phyloP scores from a whole-genome alignment of 1,140 invertebrate genomes.

The Hyles vespertilio region DNA sequence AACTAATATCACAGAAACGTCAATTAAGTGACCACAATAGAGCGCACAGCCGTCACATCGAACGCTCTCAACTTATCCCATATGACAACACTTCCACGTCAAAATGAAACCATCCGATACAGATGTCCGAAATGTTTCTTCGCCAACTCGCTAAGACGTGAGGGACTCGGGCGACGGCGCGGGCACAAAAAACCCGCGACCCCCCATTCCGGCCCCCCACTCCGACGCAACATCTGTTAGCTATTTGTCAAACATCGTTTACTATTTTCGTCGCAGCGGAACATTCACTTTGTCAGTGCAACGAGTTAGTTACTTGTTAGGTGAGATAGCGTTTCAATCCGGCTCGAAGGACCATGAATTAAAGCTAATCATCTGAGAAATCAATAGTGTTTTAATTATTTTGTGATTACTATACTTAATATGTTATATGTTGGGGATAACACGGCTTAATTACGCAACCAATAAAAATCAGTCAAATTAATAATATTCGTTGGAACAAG shows the following conservation, averaged over 20 bases:
- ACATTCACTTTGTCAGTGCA: slow-evolving; percentile 39
- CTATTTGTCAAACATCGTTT: slow-evolving; percentile 71
- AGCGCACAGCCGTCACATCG: neutral
- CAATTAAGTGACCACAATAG: too few relatives aligned
- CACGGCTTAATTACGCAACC: too few relatives aligned
- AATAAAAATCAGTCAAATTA: too few relatives aligned
- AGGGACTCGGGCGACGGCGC: neutral
- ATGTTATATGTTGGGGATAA: too few relatives aligned
- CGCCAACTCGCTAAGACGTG: neutral
- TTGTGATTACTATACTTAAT: too few relatives aligned
- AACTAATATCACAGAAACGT: too few relatives aligned
- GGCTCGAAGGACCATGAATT: too few relatives aligned
- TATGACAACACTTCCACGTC: too few relatives aligned
- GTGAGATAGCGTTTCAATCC: slow-evolving; percentile 4
- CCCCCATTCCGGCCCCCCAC: slow-evolving; percentile 35
- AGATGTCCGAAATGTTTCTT: slow-evolving; percentile 8
- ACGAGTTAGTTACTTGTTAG: slow-evolving; percentile 16
- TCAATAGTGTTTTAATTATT: too few relatives aligned
- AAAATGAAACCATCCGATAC: slow-evolving; percentile 1
- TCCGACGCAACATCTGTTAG: slow-evolving; percentile 55
- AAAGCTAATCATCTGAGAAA: too few relatives aligned
- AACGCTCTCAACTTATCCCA: too few relatives aligned
- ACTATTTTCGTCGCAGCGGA: slow-evolving; percentile 56
- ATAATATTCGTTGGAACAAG: too few relatives aligned
- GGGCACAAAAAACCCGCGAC: slow-evolving; percentile 11